Conservation (phyloP, 1,140 invertebrate species). For the Ceratosolen solmsi region DNA sequence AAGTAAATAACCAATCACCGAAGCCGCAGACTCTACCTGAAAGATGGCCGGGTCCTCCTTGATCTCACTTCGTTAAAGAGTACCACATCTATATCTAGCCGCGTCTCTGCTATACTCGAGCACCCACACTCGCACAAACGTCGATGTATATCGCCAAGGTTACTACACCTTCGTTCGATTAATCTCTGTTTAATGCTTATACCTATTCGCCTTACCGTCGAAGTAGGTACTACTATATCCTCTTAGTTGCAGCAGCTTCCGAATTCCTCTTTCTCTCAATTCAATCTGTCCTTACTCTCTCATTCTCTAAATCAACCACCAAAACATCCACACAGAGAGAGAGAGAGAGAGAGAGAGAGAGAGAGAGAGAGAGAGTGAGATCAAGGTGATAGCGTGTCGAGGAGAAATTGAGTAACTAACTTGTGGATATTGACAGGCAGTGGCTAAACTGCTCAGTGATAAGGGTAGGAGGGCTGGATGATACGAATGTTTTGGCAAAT, state of each 20-base stretch:
- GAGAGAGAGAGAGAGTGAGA: too few species aligned
- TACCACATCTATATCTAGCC: not conserved
- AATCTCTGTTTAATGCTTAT: not conserved
- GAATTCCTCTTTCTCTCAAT: not conserved
- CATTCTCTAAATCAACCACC: not conserved
- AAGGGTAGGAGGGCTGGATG: not conserved
- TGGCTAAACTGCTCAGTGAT: not conserved
- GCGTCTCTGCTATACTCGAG: too few species aligned
- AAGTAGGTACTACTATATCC: not conserved
- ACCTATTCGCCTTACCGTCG: not conserved
- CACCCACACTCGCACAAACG: too few species aligned
- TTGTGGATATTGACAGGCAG: not conserved
- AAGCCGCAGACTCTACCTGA: not conserved
- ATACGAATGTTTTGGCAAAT: not conserved
- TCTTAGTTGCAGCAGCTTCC: not conserved
- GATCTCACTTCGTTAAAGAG: slow-evolving; percentile 13
- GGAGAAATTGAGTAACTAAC: not conserved
- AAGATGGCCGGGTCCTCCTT: slow-evolving; percentile 8
- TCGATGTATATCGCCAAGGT: not conserved
- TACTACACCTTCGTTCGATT: not conserved
- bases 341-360: too few species aligned
- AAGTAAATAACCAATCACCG: slow-evolving; percentile 63
- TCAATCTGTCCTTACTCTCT: not conserved
- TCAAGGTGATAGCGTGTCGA: not conserved
- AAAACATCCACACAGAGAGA: too few species aligned